Evolutionary conservation across 2,113 vertebrate species (phyloP), one percentile per base, ranked within the genome.

Genomic region (Eonycteris spelaea): DNA sequence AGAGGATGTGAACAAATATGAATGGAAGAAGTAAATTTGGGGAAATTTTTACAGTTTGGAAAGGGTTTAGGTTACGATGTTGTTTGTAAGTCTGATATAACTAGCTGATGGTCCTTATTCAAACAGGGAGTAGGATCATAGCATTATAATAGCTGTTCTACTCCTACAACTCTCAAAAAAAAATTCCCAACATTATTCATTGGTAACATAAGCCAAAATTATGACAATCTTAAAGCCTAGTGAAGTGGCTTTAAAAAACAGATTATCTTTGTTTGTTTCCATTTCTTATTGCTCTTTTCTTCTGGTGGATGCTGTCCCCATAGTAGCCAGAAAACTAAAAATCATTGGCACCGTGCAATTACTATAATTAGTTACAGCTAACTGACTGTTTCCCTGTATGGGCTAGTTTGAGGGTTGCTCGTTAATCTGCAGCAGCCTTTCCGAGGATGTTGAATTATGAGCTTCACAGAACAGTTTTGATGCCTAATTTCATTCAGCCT

Each of bases 401-500:
- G 77, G 79, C 90, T 85, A 67, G 40, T 61, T 38, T 90, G 88
- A 40, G n/a, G 43, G 24, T 33, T 68, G 61, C 35, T 85, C 28
- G 21, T 94, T 94, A 94, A 90, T 88, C 74, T 80, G 12, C 11
- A 73, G 45, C 91, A 73, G 71, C 26, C 26, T 94, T 97, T 71
- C 79, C 28, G 63, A 89, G 70, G n/a, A 77, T 40, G 63, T 82
- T 75, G 75, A 80, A 68, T 96, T 91, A 85, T 71, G 51, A 96
- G 75, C 22, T 90, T 86, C 91, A 75, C 33, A 65, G 40, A 83
- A 68, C 22, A 57, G 59, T 90, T 94, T 85, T 92, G 73, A 96
- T 86, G 73, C 18, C 48, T 94, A 79, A 94, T 95, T 78, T 89
- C 33, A 74, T 70, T 68, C 96, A 96, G 73, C 40, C 13, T 94